Evolutionary conservation across 2,113 vertebrate genomes (phyloP).

Genomic region (Pontoporia blainvillei): DNA sequence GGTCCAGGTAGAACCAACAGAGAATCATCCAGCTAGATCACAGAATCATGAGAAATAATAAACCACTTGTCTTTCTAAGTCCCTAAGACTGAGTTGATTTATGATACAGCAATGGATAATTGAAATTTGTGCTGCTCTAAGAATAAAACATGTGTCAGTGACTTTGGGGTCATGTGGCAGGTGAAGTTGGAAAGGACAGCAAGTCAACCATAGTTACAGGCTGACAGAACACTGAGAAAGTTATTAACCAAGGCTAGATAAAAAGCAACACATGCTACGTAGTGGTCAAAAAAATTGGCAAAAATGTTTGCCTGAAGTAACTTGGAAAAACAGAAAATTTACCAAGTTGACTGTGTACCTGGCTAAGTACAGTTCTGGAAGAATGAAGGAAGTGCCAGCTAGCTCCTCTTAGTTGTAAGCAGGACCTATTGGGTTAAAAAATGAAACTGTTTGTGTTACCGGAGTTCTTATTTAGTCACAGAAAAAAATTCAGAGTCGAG

Average conservation of each 20-base stretch:
- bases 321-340: neutral
- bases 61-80: neutral
- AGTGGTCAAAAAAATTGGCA: neutral
- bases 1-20: neutral
- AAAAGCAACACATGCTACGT: neutral
- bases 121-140: neutral
- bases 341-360: neutral
- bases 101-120: neutral
- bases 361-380: neutral
- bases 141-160: neutral
- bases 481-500: no score
- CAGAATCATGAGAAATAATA: neutral
- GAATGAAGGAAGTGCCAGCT: neutral
- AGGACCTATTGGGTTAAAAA: neutral
- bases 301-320: neutral
- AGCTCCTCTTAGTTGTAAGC: neutral
- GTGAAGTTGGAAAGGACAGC: rapidly evolving
- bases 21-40: neutral
- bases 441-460: neutral
- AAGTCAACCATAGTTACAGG: neutral
- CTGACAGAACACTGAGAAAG: neutral
- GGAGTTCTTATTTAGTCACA: no score
- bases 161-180: neutral
- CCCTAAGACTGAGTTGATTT: neutral
- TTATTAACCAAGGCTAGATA: neutral